Evolutionary conservation across 2,888 invertebrate genomes (phyloP).

Genomic region (Horisme vitalbata): DNA sequence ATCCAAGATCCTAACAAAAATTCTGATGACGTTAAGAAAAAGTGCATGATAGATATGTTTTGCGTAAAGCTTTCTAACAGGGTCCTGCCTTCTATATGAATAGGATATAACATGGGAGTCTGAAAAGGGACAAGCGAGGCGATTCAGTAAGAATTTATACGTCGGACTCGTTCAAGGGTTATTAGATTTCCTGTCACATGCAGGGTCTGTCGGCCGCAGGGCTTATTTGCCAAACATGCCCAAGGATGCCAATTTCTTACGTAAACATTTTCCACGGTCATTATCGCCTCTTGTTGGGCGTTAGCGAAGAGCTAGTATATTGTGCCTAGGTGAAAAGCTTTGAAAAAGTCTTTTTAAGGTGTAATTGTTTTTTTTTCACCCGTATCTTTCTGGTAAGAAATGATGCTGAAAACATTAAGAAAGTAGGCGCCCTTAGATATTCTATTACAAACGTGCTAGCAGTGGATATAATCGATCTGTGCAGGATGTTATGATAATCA

Average conservation of each 20-base stretch:
- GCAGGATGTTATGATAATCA: no score
- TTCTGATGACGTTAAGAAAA: no score
- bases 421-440: no score
- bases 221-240: slow-evolving; percentile 72
- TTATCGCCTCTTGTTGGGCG: slow-evolving; percentile 59
- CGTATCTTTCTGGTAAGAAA: no score
- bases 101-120: slow-evolving; percentile 36
- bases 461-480: no score
- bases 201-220: slow-evolving; percentile 58
- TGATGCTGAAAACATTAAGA: no score
- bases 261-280: slow-evolving; percentile 68
- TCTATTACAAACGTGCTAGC: no score
- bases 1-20: no score
- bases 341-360: no score
- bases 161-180: slow-evolving; percentile 66
- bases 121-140: slow-evolving; percentile 53
- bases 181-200: slow-evolving; percentile 77
- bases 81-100: slow-evolving; percentile 1
- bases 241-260: slow-evolving; percentile 66
- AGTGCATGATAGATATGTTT: no score
- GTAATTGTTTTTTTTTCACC: no score
- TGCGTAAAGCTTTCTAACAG: no score
- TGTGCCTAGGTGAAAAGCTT: slow-evolving; percentile 2
- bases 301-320: slow-evolving; percentile 34
- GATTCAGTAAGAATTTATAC: slow-evolving; percentile 63